A percentile compares a stretch with the other conserved stretches of the same genome.
These are phyloP conservation scores for Volucella bombylans DNA, from an alignment of 2,888 invertebrate species.

Conservation along the genomic window DNA sequence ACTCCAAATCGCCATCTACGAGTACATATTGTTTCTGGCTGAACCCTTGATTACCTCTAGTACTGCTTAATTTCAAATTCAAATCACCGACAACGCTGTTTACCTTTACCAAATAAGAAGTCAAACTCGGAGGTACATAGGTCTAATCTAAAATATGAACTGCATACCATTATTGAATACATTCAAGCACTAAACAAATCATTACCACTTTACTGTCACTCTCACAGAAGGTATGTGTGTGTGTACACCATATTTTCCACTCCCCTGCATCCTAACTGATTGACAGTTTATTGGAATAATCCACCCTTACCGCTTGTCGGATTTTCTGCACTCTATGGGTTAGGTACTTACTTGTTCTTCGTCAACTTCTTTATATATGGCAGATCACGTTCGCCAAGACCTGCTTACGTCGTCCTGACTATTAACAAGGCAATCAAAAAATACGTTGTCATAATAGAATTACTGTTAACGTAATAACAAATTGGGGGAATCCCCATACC, in stretches of 20 bases:
- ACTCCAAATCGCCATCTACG: constrained; percentile 16
- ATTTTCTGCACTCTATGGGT: neutral
- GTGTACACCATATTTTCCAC: constrained; percentile 47
- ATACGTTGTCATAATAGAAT: constrained; percentile 74
- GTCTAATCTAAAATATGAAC: constrained; percentile 18
- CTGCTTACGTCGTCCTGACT: constrained; percentile 67
- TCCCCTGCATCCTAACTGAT: constrained; percentile 47
- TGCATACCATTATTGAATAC: constrained; percentile 65
- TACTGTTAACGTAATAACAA: constrained; percentile 73
- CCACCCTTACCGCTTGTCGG: constrained; percentile 46
- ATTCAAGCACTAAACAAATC: constrained; percentile 62
- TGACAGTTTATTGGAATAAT: constrained; percentile 73
- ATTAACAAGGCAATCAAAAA: constrained; percentile 74
- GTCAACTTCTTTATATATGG: constrained; percentile 45
- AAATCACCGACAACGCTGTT: constrained; percentile 68
- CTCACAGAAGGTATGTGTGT: neutral
- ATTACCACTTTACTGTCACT: constrained; percentile 64
- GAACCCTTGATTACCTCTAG: constrained; percentile 51
- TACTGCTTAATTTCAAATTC: constrained; percentile 59
- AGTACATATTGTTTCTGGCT: constrained; percentile 13
- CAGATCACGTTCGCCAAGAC: constrained; percentile 65
- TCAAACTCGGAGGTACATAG: too few species aligned
- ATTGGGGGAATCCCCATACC: constrained; percentile 51
- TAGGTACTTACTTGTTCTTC: neutral
- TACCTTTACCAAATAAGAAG: constrained; percentile 64